Evolutionary conservation across 2,113 vertebrate genomes (phyloP).

Genomic region (Aspiorhynchus laticeps): DNA sequence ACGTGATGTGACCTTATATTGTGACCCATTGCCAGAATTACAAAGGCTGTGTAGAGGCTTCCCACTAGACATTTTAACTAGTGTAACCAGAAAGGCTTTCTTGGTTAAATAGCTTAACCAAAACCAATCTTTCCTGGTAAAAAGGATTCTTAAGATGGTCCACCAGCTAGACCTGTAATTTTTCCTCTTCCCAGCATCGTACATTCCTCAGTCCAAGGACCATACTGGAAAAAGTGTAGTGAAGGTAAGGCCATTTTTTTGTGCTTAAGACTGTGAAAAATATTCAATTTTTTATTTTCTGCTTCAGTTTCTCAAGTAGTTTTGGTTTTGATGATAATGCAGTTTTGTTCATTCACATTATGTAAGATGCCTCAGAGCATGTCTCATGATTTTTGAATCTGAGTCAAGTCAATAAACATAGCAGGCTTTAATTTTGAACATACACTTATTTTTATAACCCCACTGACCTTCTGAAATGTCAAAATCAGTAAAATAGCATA

Average conservation of each 20-base stretch:
- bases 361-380: not conserved
- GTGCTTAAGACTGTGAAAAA: not conserved
- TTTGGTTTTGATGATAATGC: not conserved
- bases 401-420: not conserved
- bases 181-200: slow-evolving; percentile 68
- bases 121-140: not conserved
- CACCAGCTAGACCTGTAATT: slow-evolving; percentile 11
- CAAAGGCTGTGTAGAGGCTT: not conserved
- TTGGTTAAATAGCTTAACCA: not conserved
- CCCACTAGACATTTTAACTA: not conserved
- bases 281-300: not conserved
- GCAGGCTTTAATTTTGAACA: not conserved
- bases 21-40: not conserved
- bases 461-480: not conserved
- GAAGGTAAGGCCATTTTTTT: slow-evolving; percentile 67
- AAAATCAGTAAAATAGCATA: not conserved
- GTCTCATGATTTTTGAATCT: not conserved
- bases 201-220: slow-evolving; percentile 66
- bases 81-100: not conserved
- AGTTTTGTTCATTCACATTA: not conserved
- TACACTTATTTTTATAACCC: not conserved
- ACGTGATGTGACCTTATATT: not conserved
- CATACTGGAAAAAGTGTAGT: slow-evolving; percentile 71
- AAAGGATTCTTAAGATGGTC: not conserved
- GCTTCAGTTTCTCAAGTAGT: not conserved